Evolutionary conservation across 2,797 vertebrate species (phyloP), one percentile per base, ranked within the genome.

Genomic region (Perodicticus potto): DNA sequence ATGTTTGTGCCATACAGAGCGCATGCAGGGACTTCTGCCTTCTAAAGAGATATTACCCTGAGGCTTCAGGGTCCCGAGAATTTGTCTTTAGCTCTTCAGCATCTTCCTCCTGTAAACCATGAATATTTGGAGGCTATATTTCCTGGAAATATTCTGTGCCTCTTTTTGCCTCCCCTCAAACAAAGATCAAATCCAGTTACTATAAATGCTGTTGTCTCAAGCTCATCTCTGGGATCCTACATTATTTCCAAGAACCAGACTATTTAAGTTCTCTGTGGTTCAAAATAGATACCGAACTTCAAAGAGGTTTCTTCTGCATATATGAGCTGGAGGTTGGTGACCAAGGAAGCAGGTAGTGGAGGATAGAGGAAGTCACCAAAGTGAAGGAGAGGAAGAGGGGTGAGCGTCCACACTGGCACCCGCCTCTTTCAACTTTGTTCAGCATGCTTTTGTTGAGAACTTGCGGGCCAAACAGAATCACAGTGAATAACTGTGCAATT

Each of bases 161-260:
- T 82, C 32, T 94, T 57, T 85, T 67, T 82, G 55, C 17, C 45
- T 91, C 23, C 16, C 32, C 25, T 37, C 17, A 88, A 57, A 77
- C 43, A 84, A 95, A 89, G 37, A 61, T 19, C 85, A 72, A 87
- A 55, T 55, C 53, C 32, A 77, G 40, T 40, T 61, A 22, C 43
- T 45, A 27, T 69, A 87, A 49, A 84, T 55, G 57, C 43, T 32
- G 9, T 6, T 74, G 10, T 43, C 37, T 90, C 40, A 14, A 87
- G 61, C 19, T 61, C 73, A 72, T 73, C 40, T 96, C 61, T 87
- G 23, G 16, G 67, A 82, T n/a, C 12, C 0, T 40, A 82, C 53
- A n/a, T 73, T 85, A 43, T 81, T 90, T 90, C 78, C 67, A 73
- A 90, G 49, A 95, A 49, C 8, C 72, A 88, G 55, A 45, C 13